These are phyloP conservation scores for Odocoileus virginianus DNA, from an alignment of 2,113 vertebrate species.

Conservation along the genomic window DNA sequence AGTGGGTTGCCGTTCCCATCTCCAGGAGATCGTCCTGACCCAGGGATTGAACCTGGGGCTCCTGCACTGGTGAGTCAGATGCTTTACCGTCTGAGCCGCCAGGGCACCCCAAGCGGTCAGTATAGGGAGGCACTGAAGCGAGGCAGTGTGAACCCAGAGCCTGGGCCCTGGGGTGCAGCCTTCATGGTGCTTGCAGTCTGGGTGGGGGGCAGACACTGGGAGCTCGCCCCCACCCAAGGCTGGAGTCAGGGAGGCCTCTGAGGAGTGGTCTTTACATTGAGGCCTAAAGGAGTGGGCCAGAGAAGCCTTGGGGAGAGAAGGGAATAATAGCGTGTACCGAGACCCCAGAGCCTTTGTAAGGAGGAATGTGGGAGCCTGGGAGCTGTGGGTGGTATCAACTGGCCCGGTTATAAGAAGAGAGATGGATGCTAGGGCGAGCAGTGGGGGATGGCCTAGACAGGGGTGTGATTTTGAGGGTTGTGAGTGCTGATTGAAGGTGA, in stretches of 20 bases:
- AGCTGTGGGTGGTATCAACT: background rate
- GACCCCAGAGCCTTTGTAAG: background rate
- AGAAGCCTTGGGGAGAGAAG: background rate
- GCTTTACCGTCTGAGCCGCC: background rate
- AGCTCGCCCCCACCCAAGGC: background rate
- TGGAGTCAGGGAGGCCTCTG: background rate
- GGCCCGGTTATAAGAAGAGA: background rate
- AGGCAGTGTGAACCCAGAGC: background rate
- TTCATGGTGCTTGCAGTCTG: accelerated
- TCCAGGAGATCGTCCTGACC: background rate
- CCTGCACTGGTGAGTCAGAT: background rate
- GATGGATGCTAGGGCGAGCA: background rate
- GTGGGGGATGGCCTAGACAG: too few relatives aligned
- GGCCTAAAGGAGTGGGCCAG: background rate
- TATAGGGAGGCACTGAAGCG: background rate
- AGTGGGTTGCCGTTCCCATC: background rate
- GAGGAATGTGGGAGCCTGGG: background rate
- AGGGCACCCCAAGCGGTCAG: background rate
- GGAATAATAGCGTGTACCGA: accelerated
- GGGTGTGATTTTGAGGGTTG: background rate
- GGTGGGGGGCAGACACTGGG: background rate
- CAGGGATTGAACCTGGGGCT: background rate
- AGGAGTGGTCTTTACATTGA: background rate
- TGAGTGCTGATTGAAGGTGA: too few relatives aligned
- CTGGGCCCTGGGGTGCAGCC: background rate